These are phyloP conservation scores for Anhinga anhinga DNA, from an alignment of 2,113 vertebrate genomes.

Conservation along the genomic window DNA sequence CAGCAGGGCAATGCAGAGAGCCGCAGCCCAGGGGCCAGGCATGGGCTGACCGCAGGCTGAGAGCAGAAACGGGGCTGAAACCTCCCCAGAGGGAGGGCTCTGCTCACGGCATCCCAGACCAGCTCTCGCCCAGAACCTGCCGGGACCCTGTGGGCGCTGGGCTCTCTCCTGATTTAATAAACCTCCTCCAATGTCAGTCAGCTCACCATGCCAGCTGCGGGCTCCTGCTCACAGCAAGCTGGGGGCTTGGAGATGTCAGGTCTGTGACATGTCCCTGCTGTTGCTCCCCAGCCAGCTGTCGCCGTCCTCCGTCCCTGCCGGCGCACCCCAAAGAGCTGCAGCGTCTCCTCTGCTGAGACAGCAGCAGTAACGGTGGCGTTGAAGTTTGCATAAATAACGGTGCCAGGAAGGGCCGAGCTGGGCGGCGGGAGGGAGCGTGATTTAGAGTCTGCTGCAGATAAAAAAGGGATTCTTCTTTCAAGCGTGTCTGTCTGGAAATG, in stretches of 20 bases:
- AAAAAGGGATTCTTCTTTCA: neutral
- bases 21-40: neutral
- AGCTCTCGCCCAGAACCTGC: neutral
- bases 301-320: neutral
- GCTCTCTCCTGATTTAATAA: neutral
- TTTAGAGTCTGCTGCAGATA: neutral
- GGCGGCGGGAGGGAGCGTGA: neutral
- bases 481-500: neutral
- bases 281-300: neutral
- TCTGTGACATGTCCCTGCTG: fast-evolving
- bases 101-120: fast-evolving
- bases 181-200: fast-evolving
- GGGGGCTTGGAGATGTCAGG: neutral
- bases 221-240: neutral
- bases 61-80: neutral
- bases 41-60: neutral
- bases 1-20: neutral
- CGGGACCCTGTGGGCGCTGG: fast-evolving
- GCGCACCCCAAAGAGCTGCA: neutral
- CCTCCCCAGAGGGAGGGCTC: fast-evolving
- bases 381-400: neutral
- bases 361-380: neutral
- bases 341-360: neutral
- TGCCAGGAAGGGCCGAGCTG: neutral
- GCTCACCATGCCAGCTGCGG: fast-evolving